These are phyloP conservation scores for Crambe crambe DNA, from an alignment of 37 sponge, comb jelly and placozoan species.

Conservation along the genomic window DNA sequence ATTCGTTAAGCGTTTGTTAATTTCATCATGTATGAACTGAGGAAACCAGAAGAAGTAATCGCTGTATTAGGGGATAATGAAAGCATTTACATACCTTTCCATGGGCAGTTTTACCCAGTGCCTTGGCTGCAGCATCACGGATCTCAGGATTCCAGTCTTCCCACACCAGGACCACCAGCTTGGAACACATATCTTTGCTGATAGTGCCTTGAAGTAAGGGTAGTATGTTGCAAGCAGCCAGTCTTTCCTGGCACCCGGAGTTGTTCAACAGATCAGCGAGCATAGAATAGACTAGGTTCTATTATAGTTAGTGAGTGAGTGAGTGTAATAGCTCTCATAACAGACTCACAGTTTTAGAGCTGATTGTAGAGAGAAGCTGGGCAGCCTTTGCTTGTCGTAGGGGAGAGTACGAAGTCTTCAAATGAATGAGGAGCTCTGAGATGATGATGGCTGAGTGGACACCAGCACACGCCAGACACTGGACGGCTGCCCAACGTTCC, in stretches of 20 bases:
- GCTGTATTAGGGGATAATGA: background rate
- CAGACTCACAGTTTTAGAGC: constrained; percentile 40
- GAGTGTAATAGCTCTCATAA: background rate
- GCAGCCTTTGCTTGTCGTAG: constrained; percentile 25
- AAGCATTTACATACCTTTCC: constrained; percentile 57
- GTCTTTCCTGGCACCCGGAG: constrained; percentile 71
- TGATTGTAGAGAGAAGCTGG: constrained; percentile 43
- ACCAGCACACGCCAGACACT: constrained; percentile 61
- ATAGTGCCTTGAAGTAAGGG: constrained; percentile 50
- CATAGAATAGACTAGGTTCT: constrained; percentile 74
- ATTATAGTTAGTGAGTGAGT: background rate
- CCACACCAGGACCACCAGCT: constrained; percentile 79
- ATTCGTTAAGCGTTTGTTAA: constrained; percentile 50
- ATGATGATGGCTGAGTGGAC: constrained; percentile 13
- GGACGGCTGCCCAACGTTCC: constrained; percentile 79
- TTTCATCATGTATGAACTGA: constrained; percentile 91
- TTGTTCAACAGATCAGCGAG: constrained; percentile 79
- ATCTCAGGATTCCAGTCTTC: constrained; percentile 83
- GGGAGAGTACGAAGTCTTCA: background rate
- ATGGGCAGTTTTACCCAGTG: constrained; percentile 81
- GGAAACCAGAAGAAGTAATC: background rate
- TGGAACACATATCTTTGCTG: constrained; percentile 74
- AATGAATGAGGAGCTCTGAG: constrained; percentile 12
- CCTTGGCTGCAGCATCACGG: constrained; percentile 77
- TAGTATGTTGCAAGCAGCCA: constrained; percentile 55